Base-by-base conservation (phyloP, 1,140 invertebrate species). In the Nylanderia fulva region DNA sequence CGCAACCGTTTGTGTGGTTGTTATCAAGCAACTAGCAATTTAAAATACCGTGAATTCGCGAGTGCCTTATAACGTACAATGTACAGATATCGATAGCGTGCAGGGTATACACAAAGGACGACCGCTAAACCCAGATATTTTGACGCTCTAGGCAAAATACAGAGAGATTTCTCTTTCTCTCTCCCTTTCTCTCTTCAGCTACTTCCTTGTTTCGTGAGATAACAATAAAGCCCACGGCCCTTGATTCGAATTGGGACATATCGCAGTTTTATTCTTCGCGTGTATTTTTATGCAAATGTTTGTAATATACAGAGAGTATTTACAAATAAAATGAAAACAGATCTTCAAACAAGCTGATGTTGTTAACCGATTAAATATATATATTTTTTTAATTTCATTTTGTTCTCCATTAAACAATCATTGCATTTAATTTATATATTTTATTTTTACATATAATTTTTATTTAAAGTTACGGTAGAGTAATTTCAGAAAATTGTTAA, bases 81-180 rank as follows among this genome's bases (percentile, higher is more conserved):
- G 58, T 52, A 58, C 29, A 88, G 39, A 75, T 56, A 85, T 82
- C 77, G 66, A 68, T 82, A 58, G 77, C 77, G 77, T 82, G 77
- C 77, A 42, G 63, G 29, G 45, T 52, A 54, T 64, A 58, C 77
- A 82, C 77, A 82, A 82, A 82, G 66, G 52, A 82, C 66, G 77
- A 24, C 66, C 77, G 66, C 77, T 82, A 82, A 82, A 82, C 52
- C 77, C 36, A 82, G 77, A 82, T 82, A 82, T 82, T 82, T 82
- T 72, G 77, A 72, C 66, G 77, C 77, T 82, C 77, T 82, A 82
- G 77, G 77, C 77, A 58, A 82, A 82, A 72, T 82, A 82, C 77
- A 72, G 77, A 71, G 77, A 52, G 29, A 39, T 52, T 5, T 48
- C 4, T 48, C 45, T 48, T 15, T 48, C 45, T 6, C 15, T 48